Percentiles rank a stretch among this genome's conserved stretches.
phyloP scores from a whole-genome alignment of 2,113 vertebrate species.

The Polyodon spathula region DNA sequence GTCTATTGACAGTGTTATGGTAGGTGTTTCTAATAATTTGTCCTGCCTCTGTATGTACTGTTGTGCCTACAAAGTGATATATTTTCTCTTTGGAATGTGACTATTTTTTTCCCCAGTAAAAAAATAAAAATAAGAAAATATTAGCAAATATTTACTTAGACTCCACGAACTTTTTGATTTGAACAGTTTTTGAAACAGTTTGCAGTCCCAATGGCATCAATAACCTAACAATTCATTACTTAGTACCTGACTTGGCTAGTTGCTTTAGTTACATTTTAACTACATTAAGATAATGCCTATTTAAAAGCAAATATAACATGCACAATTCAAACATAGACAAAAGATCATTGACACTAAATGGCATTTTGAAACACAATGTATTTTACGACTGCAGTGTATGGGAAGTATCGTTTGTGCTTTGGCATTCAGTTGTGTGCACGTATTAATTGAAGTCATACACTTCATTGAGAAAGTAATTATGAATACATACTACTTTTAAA shows the following conservation, averaged over 20 bases:
- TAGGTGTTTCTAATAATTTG: too few species aligned
- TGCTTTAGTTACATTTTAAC: slow-evolving; percentile 51
- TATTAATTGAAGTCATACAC: too few species aligned
- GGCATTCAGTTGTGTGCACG: neutral
- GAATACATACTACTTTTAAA: too few species aligned
- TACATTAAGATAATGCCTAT: slow-evolving; percentile 42
- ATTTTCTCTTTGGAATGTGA: too few species aligned
- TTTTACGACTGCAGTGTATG: slow-evolving; percentile 18
- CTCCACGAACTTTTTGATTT: slow-evolving; percentile 15
- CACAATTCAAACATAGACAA: slow-evolving; percentile 42
- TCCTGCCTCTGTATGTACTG: too few species aligned
- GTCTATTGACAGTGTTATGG: too few species aligned
- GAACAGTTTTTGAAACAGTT: neutral
- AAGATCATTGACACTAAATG: slow-evolving; percentile 51
- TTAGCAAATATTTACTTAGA: slow-evolving; percentile 22
- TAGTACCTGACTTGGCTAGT: slow-evolving; percentile 14
- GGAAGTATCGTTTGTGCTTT: neutral
- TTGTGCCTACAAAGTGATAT: too few species aligned
- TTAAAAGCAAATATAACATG: slow-evolving; percentile 47
- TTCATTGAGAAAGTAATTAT: too few species aligned
- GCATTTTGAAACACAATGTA: slow-evolving; percentile 45
- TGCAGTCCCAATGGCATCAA: slow-evolving; percentile 10
- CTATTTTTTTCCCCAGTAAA: too few species aligned
- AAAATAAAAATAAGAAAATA: neutral
- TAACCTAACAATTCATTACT: slow-evolving; percentile 11